Conservation (phyloP, 1,140 invertebrate genomes). For the Tetraneura akinire region DNA sequence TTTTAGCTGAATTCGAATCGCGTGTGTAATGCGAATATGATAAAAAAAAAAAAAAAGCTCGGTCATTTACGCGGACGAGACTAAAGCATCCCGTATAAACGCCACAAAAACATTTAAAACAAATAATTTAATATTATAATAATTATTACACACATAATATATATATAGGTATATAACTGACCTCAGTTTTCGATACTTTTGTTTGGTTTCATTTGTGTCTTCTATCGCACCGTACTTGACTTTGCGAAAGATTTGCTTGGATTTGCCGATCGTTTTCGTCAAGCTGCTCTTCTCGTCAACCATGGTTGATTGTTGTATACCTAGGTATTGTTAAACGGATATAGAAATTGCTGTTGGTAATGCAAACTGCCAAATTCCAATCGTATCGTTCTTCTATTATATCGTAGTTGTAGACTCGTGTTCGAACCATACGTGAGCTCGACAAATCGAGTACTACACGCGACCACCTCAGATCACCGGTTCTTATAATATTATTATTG, state of each 20-base stretch:
- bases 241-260: background rate
- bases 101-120: too few species aligned
- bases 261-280: slow-evolving; percentile 1
- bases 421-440: background rate
- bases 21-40: background rate
- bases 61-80: background rate
- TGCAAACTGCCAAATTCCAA: background rate
- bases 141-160: background rate
- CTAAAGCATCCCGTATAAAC: background rate
- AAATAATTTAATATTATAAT: too few species aligned
- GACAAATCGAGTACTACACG: slow-evolving; percentile 5
- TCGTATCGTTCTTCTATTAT: background rate
- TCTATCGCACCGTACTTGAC: slow-evolving; percentile 7
- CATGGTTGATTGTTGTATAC: too few species aligned
- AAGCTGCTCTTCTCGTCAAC: slow-evolving; percentile 22
- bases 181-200: slow-evolving; percentile 31
- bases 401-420: background rate
- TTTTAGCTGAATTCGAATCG: background rate
- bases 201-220: background rate
- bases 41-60: background rate
- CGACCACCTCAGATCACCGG: slow-evolving; percentile 29
- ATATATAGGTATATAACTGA: background rate
- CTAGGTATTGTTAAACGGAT: too few species aligned
- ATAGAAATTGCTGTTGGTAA: too few species aligned
- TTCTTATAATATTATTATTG: slow-evolving; percentile 24